phyloP scores from a whole-genome alignment of 1,140 invertebrate species.

The Apis mellifera region DNA sequence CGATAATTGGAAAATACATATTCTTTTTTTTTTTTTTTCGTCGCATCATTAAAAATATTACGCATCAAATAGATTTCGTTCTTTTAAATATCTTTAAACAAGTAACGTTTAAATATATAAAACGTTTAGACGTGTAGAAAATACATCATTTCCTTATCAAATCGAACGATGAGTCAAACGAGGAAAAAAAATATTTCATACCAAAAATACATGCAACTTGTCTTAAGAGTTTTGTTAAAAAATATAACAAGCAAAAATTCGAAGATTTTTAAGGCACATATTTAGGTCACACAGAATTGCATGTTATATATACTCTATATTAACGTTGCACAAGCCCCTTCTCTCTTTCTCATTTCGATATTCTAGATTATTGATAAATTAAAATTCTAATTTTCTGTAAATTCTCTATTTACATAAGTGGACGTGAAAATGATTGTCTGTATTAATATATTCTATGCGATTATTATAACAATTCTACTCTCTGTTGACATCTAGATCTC shows the following conservation, averaged over 20 bases:
- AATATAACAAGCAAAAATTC: conserved; percentile 22
- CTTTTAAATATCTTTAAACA: too few species aligned
- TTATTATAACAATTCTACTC: conserved; percentile 1
- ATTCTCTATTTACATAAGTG: conserved; percentile 37
- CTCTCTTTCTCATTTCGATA: not conserved
- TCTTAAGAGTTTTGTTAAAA: conserved; percentile 6
- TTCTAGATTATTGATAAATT: conserved; percentile 1
- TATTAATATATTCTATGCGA: not conserved
- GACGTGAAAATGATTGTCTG: conserved; percentile 32
- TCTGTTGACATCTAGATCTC: not conserved
- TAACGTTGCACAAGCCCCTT: conserved; percentile 22
- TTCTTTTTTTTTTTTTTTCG: not conserved
- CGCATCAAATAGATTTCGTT: not conserved
- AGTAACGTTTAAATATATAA: not conserved
- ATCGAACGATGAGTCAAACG: not conserved
- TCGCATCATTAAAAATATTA: not conserved
- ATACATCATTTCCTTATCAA: not conserved
- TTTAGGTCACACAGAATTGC: conserved; percentile 36
- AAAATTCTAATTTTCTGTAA: conserved; percentile 1
- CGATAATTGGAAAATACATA: conserved; percentile 7
- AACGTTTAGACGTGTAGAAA: not conserved
- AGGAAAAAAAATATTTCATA: not conserved
- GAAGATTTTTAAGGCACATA: conserved; percentile 44
- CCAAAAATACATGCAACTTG: conserved; percentile 15
- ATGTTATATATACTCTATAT: not conserved